Evolutionary conservation across 1,140 invertebrate genomes (phyloP).

Genomic region (Octopus bimaculoides): DNA sequence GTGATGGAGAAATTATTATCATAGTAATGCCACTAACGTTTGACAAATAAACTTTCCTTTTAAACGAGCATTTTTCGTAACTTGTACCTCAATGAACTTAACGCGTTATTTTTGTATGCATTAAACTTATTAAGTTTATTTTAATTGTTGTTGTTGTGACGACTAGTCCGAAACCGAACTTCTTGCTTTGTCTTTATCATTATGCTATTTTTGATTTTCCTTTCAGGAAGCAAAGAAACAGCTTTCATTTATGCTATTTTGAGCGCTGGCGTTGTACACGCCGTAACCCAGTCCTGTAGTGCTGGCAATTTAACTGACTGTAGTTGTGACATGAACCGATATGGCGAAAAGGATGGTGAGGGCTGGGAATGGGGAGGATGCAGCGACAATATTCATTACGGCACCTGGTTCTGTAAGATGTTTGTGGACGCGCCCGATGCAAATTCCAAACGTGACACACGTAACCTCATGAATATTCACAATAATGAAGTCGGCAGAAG

Average conservation of each 20-base stretch:
- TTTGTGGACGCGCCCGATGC: conserved; percentile 67
- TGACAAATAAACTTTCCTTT: no score
- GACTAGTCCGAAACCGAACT: no score
- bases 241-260: conserved; percentile 70
- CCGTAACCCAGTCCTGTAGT: conserved; percentile 67
- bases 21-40: no score
- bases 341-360: conserved; percentile 51
- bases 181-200: no score
- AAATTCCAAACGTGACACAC: conserved; percentile 48
- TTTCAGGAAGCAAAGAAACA: conserved; percentile 67
- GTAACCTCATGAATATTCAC: conserved; percentile 67
- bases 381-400: conserved; percentile 68
- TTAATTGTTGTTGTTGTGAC: no score
- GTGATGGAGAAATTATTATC: no score
- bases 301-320: conserved; percentile 69
- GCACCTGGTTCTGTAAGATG: conserved; percentile 62
- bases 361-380: conserved; percentile 72
- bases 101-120: no score
- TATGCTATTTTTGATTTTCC: neutral
- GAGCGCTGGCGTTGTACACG: conserved; percentile 68
- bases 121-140: no score
- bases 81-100: no score
- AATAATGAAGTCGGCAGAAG: conserved; percentile 69
- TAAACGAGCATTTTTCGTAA: no score
- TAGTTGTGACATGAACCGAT: conserved; percentile 62